Base-by-base conservation (phyloP, 1,140 invertebrate species). In the Drosophila setifemur region DNA sequence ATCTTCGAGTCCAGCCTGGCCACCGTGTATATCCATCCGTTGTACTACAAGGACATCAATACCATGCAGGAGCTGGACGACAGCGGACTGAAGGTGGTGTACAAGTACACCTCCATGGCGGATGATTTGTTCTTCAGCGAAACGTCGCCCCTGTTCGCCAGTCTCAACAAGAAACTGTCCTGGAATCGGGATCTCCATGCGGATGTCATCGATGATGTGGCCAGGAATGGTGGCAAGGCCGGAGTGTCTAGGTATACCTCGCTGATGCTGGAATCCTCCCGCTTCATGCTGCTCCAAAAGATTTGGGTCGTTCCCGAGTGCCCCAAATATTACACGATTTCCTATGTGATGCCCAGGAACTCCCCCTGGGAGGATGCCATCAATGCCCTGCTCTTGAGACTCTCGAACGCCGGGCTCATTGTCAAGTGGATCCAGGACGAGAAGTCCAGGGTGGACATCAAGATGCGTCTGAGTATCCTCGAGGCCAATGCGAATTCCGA, bases 31-130 rank as follows among this genome's bases (percentile, higher is more conserved):
- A 91, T 90, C 25, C 87, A 89, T 29, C 85, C 90, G 1, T 28
- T 90, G 11, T 89, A 91, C 64, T 91, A 91, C 31, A 76, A 79
- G 8, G 88, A 92, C 14, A 91, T 92, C 2, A 73, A 87, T 9
- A 91, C 91, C 0, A 50, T 92, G 29, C 61, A 90, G 40, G 85
- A 92, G 12, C 31, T 91, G 31, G 91, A 91, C 18, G 67, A 91
- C 4, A 91, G 88, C 8, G 90, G 90, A 4, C 44, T 88, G 3
- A 55, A 75, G 25, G 79, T 90, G 3, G 60, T 89, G 6, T 90
- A 89, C 40, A 90, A 90, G 19, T 90, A 89, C 60, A 70, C 63
- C n/a, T 88, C 88, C 1, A 90, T 90, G 81, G 81, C 77, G 4
- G 90, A 90, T 35, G 89, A 90, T 66, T 16, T 90, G 29, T 90